phyloP scores from a whole-genome alignment of 2,113 vertebrate genomes.

The Cebus imitator region DNA sequence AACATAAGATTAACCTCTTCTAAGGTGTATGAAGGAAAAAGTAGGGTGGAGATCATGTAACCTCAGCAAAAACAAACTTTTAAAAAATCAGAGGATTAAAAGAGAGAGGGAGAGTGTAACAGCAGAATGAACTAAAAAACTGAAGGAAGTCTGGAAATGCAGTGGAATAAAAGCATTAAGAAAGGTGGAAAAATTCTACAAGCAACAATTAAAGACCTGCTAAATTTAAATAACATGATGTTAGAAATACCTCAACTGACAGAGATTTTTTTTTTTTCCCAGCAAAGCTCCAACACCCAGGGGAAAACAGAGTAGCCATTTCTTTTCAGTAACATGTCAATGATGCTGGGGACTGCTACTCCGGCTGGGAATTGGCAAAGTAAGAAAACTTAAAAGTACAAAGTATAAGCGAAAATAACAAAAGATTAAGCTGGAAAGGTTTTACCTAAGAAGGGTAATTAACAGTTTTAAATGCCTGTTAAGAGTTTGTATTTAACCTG shows the following conservation, averaged over 20 bases:
- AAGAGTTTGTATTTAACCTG: neutral
- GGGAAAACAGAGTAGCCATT: neutral
- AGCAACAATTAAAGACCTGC: constrained; percentile 6
- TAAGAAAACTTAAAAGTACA: neutral
- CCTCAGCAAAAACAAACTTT: neutral
- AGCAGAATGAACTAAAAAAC: neutral
- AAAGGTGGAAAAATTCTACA: neutral
- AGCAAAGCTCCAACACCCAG: neutral
- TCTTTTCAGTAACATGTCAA: neutral
- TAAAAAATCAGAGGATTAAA: neutral
- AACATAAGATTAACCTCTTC: neutral
- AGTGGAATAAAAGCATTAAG: neutral
- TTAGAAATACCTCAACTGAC: neutral
- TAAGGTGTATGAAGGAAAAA: neutral
- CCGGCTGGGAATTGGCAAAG: neutral
- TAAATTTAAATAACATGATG: constrained; percentile 5
- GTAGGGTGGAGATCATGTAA: neutral
- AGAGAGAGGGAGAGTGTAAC: neutral
- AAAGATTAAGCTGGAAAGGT: neutral
- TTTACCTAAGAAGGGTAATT: neutral
- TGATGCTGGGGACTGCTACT: neutral
- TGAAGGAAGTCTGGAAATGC: neutral
- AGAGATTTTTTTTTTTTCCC: neutral
- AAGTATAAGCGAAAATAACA: neutral
- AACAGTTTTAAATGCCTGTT: neutral